Percentiles rank a stretch among this genome's conserved stretches.
Conservation (phyloP, 2,797 vertebrate species). For the Peromyscus aztecus region DNA sequence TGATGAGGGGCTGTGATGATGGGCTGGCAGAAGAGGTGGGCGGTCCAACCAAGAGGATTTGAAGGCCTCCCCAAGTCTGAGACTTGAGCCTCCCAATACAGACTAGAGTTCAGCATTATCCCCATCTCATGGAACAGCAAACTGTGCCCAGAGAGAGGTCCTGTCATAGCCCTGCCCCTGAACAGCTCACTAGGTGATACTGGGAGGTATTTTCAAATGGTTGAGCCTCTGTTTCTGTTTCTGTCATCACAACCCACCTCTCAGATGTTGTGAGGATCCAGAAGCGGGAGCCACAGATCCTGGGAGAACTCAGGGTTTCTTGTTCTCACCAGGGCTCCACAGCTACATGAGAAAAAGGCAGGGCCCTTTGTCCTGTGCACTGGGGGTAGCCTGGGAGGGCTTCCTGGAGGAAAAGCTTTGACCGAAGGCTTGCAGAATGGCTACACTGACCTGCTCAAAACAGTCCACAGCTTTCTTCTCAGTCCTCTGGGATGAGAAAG, state of each 20-base stretch:
- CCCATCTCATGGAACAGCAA: not conserved
- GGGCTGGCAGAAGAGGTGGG: not conserved
- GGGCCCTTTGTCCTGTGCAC: not conserved
- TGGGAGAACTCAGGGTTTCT: not conserved
- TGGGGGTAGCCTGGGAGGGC: too few species aligned
- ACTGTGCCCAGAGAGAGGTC: not conserved
- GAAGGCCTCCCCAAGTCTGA: not conserved
- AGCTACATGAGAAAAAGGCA: not conserved
- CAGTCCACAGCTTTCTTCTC: not conserved
- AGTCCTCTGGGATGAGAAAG: not conserved
- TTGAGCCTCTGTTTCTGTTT: not conserved
- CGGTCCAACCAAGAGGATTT: not conserved
- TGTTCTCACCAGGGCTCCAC: not conserved
- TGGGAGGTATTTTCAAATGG: not conserved
- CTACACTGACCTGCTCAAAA: not conserved
- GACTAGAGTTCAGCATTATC: not conserved
- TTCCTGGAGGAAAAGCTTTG: conserved; percentile 2
- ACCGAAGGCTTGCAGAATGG: not conserved
- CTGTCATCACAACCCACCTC: not conserved
- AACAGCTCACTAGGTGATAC: not conserved
- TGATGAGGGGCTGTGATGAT: not conserved
- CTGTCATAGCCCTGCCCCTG: too few species aligned
- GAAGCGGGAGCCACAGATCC: not conserved
- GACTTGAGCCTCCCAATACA: not conserved
- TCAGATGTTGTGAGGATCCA: not conserved